Percentiles rank a stretch among this genome's conserved stretches.
Conservation (phyloP, 2,113 vertebrate genomes). For the Fulmarus glacialis region DNA sequence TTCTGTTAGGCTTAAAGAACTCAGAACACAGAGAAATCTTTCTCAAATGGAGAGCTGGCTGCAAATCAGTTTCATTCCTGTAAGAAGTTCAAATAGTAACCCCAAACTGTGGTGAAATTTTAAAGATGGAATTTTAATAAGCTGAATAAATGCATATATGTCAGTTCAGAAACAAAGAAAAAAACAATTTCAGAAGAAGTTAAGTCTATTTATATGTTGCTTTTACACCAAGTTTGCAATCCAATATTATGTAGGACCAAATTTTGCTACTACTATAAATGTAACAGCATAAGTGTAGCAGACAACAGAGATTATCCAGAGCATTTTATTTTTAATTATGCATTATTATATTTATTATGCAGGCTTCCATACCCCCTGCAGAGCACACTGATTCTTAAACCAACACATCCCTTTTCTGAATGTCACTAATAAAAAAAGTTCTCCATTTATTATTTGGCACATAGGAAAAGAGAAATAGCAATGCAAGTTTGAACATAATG, state of each 20-base stretch:
- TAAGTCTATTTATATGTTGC: neutral
- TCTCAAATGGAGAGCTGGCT: neutral
- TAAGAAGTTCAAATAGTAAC: neutral
- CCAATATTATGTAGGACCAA: neutral
- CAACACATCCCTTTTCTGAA: neutral
- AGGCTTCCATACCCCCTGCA: neutral
- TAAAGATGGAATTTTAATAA: neutral
- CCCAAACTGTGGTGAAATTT: neutral
- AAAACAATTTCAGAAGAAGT: neutral
- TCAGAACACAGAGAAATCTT: neutral
- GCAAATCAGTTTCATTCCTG: neutral
- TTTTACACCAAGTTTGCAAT: neutral
- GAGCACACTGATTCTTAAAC: conserved; percentile 11
- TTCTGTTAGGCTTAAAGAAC: neutral
- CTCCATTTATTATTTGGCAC: neutral
- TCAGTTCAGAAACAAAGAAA: neutral
- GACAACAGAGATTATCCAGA: neutral
- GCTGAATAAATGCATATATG: neutral
- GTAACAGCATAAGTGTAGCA: neutral
- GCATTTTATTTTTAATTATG: neutral
- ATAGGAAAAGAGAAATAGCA: neutral
- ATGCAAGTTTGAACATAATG: neutral
- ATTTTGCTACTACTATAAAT: neutral
- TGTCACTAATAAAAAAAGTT: neutral
- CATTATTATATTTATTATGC: conserved; percentile 2